A percentile compares a stretch with the other conserved stretches of the same genome.
Evolutionary conservation across 1,140 invertebrate genomes (phyloP).

Genomic region (Drepana arcuata): DNA sequence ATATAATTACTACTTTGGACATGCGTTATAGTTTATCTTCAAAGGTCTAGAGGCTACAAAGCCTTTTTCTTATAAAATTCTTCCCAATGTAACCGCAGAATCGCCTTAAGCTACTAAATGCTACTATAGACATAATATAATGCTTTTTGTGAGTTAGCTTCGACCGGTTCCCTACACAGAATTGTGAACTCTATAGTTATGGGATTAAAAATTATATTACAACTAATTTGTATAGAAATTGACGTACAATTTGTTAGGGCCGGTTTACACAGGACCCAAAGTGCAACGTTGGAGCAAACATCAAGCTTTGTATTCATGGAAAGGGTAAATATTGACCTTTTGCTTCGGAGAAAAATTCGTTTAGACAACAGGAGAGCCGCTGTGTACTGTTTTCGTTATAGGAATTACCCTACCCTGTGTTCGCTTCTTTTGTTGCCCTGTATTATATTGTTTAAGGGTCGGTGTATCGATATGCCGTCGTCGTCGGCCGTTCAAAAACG

Average conservation of each 20-base stretch:
- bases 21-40: constrained; percentile 37
- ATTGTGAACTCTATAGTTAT: constrained; percentile 23
- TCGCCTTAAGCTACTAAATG: constrained; percentile 58
- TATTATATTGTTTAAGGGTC: constrained; percentile 47
- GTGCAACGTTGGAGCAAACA: constrained; percentile 64
- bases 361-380: constrained; percentile 42
- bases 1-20: constrained; percentile 46
- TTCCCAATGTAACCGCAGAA: constrained; percentile 53
- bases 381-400: constrained; percentile 65
- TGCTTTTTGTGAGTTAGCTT: constrained; percentile 47
- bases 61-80: constrained; percentile 37
- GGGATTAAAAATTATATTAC: constrained; percentile 23
- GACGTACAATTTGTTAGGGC: constrained; percentile 60
- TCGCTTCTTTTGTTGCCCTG: constrained; percentile 29
- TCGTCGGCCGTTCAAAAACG: constrained; percentile 8
- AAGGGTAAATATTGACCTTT: constrained; percentile 60
- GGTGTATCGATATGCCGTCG: constrained; percentile 32
- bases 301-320: constrained; percentile 59
- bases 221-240: constrained; percentile 12
- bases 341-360: constrained; percentile 65
- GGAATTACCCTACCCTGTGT: constrained; percentile 40
- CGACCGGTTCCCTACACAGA: constrained; percentile 2
- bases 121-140: constrained; percentile 58
- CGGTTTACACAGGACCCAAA: constrained; percentile 64
- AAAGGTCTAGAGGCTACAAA: constrained; percentile 35